Base-by-base conservation (phyloP, 2,113 vertebrate genomes). In the Opisthocomus hoazin region DNA sequence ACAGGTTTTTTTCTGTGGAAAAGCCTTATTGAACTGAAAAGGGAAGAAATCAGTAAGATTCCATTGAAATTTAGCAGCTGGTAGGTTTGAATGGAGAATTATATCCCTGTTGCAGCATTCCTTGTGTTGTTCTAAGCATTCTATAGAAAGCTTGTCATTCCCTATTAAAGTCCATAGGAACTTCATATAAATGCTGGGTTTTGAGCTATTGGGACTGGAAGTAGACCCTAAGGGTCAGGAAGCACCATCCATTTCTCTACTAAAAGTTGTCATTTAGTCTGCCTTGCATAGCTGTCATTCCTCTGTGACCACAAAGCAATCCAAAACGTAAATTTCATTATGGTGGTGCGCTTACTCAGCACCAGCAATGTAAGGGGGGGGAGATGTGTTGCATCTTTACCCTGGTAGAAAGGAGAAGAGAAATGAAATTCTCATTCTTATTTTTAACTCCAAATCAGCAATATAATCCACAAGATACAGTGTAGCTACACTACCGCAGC, bases 321-420 rank as follows among this genome's bases (percentile, higher is more conserved):
- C 20, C 8, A 19, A 95, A 95, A 64, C 15, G 13, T 56, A 46
- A 63, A 87, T 50, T 36, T 24, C 14, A 9, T 71, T 93, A 34
- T 11, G 27, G 23, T n/a, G 19, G 5, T 51, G 60, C 43, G 39
- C 8, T 39, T 37, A 61, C 20, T 22, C 15, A 69, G 20, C 23
- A 64, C 12, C 0, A 0, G n/a, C 0, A 11, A 15, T 73, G 14
- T n/a, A 56, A 32, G 2, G 6, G 4, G 3, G 2, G 34, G 23
- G 4, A 16, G 4, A 16, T 56, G 48, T 5, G 1, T 36, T 61
- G 53, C 27, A 57, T 30, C 43, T 90, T 70, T 60, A 75, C 26
- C 21, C 8, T 71, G 30, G 11, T 23, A 89, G 50, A 77, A 91
- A 76, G 29, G 56, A 54, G 54, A 65, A 56, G 66, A 68, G 37